A percentile compares a stretch with the other conserved stretches of the same genome.
These are phyloP conservation scores for Latrodectus hesperus DNA, from an alignment of 2,888 invertebrate species.

Conservation along the genomic window DNA sequence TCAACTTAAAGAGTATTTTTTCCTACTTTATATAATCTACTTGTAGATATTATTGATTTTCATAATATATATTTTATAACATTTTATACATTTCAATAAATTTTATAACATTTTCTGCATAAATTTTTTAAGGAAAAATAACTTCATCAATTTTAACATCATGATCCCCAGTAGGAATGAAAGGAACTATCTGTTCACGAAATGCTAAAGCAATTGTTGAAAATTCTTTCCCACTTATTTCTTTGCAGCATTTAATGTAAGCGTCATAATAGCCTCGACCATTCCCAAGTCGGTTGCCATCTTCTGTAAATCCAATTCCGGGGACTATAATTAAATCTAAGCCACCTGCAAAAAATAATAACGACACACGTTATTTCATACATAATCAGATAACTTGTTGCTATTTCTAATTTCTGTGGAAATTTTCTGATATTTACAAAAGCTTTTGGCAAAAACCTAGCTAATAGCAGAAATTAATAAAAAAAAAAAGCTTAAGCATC, in stretches of 20 bases:
- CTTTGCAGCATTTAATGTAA: constrained; percentile 79
- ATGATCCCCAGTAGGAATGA: constrained; percentile 83
- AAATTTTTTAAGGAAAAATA: constrained; percentile 74
- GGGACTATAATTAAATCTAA: constrained; percentile 92
- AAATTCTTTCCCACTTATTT: constrained; percentile 71
- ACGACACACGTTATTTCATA: not conserved
- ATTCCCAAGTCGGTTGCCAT: constrained; percentile 82
- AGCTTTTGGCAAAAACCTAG: no score
- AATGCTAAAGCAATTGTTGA: constrained; percentile 84
- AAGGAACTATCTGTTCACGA: constrained; percentile 85
- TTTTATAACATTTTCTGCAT: not conserved
- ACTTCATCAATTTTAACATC: constrained; percentile 85
- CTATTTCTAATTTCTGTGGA: no score
- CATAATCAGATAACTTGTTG: no score
- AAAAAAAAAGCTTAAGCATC: no score
- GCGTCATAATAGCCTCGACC: constrained; percentile 96
- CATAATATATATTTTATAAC: no score
- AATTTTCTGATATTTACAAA: no score
- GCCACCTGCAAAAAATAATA: constrained; percentile 79
- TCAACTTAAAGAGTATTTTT: no score
- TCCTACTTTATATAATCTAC: no score
- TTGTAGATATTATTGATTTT: no score
- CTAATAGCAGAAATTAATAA: no score
- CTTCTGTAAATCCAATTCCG: constrained; percentile 89
- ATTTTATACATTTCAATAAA: no score